phyloP scores from a whole-genome alignment of 1,140 invertebrate species.

The Diabrotica undecimpunctata region DNA sequence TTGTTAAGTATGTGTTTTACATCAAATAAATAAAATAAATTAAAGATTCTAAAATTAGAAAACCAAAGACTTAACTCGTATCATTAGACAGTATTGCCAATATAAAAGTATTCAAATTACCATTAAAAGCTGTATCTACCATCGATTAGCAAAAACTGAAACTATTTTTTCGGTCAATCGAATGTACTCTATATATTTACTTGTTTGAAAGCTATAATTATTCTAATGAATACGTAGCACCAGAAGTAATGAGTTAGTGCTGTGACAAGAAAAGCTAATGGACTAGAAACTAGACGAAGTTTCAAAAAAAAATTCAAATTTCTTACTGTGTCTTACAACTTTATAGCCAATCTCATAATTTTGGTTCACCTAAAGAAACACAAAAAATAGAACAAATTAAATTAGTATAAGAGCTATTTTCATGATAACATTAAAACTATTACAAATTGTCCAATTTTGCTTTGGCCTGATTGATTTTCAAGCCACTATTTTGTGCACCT shows the following conservation, averaged over 20 bases:
- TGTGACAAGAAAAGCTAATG: slow-evolving; percentile 14
- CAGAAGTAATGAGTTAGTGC: slow-evolving; percentile 18
- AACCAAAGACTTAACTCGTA: too few species aligned
- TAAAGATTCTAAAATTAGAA: too few species aligned
- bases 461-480: too few species aligned
- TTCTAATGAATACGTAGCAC: slow-evolving; percentile 10
- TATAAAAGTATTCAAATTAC: neutral
- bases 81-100: too few species aligned
- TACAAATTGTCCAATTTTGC: too few species aligned
- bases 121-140: neutral
- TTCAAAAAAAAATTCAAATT: slow-evolving; percentile 17
- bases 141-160: neutral
- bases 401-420: neutral
- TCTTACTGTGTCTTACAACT: slow-evolving; percentile 22
- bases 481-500: too few species aligned
- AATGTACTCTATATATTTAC: neutral
- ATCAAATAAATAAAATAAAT: too few species aligned
- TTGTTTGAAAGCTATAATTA: neutral
- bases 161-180: neutral
- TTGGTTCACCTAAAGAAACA: slow-evolving; percentile 29
- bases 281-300: slow-evolving; percentile 10
- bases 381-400: slow-evolving; percentile 7
- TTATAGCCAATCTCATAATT: slow-evolving; percentile 20
- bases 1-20: too few species aligned
- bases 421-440: too few species aligned